Evolutionary conservation across 1,140 invertebrate species (phyloP), one percentile per base, ranked within the genome.

Genomic region (Stenopsyche tienmushanensis): DNA sequence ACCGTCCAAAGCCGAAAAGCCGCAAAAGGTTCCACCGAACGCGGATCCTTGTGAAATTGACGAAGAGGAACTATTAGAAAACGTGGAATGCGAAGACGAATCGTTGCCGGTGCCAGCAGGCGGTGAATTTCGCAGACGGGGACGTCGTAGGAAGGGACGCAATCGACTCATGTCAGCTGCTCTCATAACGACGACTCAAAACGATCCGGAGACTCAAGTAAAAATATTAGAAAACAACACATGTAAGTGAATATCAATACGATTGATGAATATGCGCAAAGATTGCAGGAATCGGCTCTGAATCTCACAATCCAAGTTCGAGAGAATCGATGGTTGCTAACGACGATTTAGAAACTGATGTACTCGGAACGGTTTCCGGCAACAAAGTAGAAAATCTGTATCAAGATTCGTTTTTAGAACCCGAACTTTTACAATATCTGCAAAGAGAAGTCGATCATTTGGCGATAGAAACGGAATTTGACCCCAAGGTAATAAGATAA

Each of bases 381-480:
- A 65, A 62, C 2, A 54, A 64, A 0, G 42, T 74, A 3, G 72
- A 67, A 53, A 76, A 76, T 5, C 9, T 44, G 1, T 26, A 54
- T 26, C 2, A 24, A 45, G 75, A 78, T 41, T 83, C 81, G 0
- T 86, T 87, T 65, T 79, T 90, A 5, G 82, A 85, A 55, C 71
- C 81, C 1, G 83, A 87, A 2, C 82, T 88, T 34, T 74, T 90
- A 17, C 86, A 85, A 73, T 84, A 85, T 52, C 73, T 90, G 10
- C 82, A 85, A 34, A 76, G 88, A 64, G 85, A 88, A 72, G 76
- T 90, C 5, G 85, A 88, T 70, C 80, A 83, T 47, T 84, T 88
- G 63, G 80, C 83, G 17, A 83, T 89, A 34, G 87, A 89, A 71
- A 83, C 80, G 70, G 88, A 90, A 75, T 88, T 89, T 73, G 83